Base-by-base conservation (phyloP, 2,797 vertebrate species). In the Acridotheres tristis region DNA sequence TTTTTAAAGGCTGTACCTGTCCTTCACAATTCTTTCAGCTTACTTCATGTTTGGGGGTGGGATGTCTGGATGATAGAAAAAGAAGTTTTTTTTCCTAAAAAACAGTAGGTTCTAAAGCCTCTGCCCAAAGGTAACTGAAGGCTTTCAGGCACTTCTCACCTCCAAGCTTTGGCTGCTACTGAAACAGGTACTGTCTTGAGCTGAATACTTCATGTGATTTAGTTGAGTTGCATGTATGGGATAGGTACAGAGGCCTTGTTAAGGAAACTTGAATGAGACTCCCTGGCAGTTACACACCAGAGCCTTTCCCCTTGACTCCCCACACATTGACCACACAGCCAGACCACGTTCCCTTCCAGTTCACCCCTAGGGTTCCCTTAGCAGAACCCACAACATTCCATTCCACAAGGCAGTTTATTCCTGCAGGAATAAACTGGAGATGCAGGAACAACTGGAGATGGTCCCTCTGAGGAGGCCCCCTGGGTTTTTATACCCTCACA, bases 351-450 rank as follows among this genome's bases (percentile, higher is more conserved):
- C 32, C 34, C 42, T 61, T 67, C 54, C 54, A 13, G 5, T 42
- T 81, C 15, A 8, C 23, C 26, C 25, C 6, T 42, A 8, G 55
- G 18, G 12, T 36, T 82, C 36, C 36, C 29, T 57, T 30, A 30
- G 72, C 43, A 76, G 65, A 51, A 45, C 47, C 58, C 29, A 57
- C 5, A 8, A 10, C 16, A 5, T 40, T 8, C 9, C 0, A 0
- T 54, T 53, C 25, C 77, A 40, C 30, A 13, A 32, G 34, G 61
- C 54, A 59, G 7, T 36, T 53, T 20, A 32, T 53, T 66, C 30
- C 26, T 42, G 2, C 45, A 42, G 73, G 40, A 42, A 10, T 26
- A 40, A 47, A 12, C 58, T 26, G 1, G 0, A 38, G 25, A 15
- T 26, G 11, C 40, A 40, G 73, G 40, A 42, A 10, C 30, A 47